Conservation (phyloP, 2,113 vertebrate species). For the Carassius carassius region DNA sequence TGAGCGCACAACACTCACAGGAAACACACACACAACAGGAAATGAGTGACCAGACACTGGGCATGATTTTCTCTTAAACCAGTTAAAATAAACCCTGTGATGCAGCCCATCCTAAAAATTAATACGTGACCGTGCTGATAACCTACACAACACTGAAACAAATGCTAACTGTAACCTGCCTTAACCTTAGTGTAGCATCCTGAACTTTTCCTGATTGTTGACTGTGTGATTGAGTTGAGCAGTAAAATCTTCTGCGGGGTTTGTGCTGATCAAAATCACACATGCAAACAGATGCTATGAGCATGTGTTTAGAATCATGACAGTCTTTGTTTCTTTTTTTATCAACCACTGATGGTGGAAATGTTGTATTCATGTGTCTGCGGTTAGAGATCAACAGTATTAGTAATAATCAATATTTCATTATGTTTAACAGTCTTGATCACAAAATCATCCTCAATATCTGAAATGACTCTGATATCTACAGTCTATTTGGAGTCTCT, state of each 20-base stretch:
- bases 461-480: background rate
- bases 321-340: too few species aligned
- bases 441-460: background rate
- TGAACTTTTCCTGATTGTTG: too few species aligned
- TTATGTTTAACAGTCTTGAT: background rate
- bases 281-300: background rate
- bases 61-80: background rate
- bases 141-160: background rate
- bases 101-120: too few species aligned
- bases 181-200: background rate
- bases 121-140: background rate
- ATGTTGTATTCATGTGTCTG: background rate
- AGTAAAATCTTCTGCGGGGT: background rate
- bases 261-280: background rate
- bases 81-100: background rate
- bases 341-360: too few species aligned
- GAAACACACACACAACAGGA: background rate
- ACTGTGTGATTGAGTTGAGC: too few species aligned
- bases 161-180: background rate
- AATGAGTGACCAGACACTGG: background rate
- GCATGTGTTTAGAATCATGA: background rate
- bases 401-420: background rate
- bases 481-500: background rate
- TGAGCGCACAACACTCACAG: conserved; percentile 66
- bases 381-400: background rate